Percentiles rank a stretch among this genome's conserved stretches.
phyloP scores from a whole-genome alignment of 2,888 invertebrate species.

The Dasysyrphus tricinctus region DNA sequence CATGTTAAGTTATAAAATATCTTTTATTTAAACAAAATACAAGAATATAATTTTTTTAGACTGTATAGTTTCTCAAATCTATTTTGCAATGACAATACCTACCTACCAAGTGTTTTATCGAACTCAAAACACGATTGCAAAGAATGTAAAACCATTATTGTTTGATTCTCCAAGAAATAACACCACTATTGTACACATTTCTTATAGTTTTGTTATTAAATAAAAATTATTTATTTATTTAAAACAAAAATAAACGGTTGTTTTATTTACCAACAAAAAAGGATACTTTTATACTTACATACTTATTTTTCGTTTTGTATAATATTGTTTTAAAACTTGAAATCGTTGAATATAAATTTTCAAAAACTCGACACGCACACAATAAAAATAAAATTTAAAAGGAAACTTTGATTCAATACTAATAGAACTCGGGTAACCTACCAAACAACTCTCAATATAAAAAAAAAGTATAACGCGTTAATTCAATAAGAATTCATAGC shows the following conservation, averaged over 20 bases:
- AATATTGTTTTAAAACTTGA: background rate
- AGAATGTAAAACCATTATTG: background rate
- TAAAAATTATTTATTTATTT: slow-evolving; percentile 65
- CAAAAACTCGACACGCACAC: slow-evolving; percentile 18
- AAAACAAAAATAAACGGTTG: slow-evolving; percentile 49
- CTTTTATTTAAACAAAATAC: background rate
- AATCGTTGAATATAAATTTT: background rate
- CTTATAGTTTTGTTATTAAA: slow-evolving; percentile 58
- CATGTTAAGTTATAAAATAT: background rate
- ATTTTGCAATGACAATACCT: background rate
- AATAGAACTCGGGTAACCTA: background rate
- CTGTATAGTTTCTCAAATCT: background rate
- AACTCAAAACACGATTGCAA: background rate
- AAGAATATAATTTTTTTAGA: background rate
- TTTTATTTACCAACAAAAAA: slow-evolving; percentile 40
- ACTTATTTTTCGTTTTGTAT: slow-evolving; percentile 19
- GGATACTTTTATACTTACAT: background rate
- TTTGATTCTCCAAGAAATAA: slow-evolving; percentile 17
- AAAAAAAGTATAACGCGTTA: background rate
- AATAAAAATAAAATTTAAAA: background rate
- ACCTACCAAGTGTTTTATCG: too few species aligned
- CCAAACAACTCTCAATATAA: background rate
- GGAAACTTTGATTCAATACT: background rate
- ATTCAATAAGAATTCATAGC: background rate
- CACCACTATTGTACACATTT: slow-evolving; percentile 63